Evolutionary conservation across 2,888 invertebrate species (phyloP), one percentile per base, ranked within the genome.

Genomic region (Pecten maximus): DNA sequence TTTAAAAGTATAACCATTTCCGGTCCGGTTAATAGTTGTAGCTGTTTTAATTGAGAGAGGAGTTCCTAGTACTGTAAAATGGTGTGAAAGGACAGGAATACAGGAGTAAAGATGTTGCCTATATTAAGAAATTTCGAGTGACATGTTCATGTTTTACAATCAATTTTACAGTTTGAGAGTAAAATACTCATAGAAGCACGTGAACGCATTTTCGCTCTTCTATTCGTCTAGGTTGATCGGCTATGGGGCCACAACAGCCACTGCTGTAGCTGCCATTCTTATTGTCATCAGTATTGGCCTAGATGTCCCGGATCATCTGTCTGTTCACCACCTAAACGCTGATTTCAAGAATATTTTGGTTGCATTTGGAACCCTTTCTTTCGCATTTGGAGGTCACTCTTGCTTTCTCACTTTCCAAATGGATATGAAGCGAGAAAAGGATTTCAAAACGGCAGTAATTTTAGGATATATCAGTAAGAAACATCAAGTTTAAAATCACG

Each of bases 341-440:
- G 92, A 93, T 12, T 97, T 98, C 95, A 97, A 97, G 91, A 97
- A 98, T 92, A 98, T 98, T 96, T 98, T 98, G 96, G 96, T 98
- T 44, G 97, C 98, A 0, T 98, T 98, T 95, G 98, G 98, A 12
- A 98, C 98, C 15, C 97, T 98, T 91, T 97, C 98, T 96, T 98
- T 98, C 95, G 97, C 98, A 0, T 98, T 98, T 95, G 98, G 98
- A 8, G 98, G 98, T 2, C 98, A 98, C 8, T 98, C 98, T 0
- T 97, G 98, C 95, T 97, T 99, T 95, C 97, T 99, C 93, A 99
- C 99, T 0, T 98, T 99, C 88, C 99, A 99, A 97, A 98, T 98
- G 92, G 99, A 99, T 96, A 99, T 99, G 99, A 97, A 97, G 92
- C 97, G 98, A 92, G 98, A 98, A 93, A 97, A 97, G 0, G 97